Base-by-base conservation (phyloP, 2,113 vertebrate species). In the Bos javanicus region DNA sequence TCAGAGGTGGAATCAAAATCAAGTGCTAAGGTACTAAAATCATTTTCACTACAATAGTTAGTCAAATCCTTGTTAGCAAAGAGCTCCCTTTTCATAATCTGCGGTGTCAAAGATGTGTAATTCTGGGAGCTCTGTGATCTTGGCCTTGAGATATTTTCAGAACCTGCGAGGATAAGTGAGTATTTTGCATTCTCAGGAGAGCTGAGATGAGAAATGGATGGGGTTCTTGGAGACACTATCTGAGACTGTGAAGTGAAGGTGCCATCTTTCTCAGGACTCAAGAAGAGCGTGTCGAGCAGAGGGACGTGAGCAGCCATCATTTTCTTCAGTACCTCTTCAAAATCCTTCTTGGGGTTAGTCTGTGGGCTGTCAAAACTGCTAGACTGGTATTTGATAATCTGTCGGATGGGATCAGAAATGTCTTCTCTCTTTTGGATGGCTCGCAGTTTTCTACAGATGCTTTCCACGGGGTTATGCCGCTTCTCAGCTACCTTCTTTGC, bases 391-490 rank as follows among this genome's bases (percentile, higher is more conserved):
- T 99, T 99, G 2, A 99, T 99, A 46, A 99, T 99, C 97, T 99
- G 99, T 95, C 98, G 98, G 1, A 98, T 97, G 0, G 99, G 99
- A 89, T 99, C 99, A 12, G 99, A 98, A 74, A 99, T 97, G 0
- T 98, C 98, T 71, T 99, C 99, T 71, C 99, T 98, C 98, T 99
- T 99, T 93, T 99, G 99, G 62, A 99, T 99, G 57, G 99, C 99
- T 98, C 98, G 99, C 83, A 99, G 98, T 96, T 99, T 99, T 91
- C 99, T 99, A 97, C 99, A 99, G 93, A 99, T 99, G 98, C 99
- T 99, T 98, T 99, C 99, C 95, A 99, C 99, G 0, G 99, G 99
- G 96, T 99, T 99, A 97, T 99, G 99, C 7, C 98, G 98, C 21
- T 98, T 99, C 19, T 98, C 97, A 2, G 95, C 7, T 62, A n/a